Evolutionary conservation across 2,888 invertebrate genomes (phyloP), one percentile per base, ranked within the genome.

Genomic region (Agapetus fuscipes): DNA sequence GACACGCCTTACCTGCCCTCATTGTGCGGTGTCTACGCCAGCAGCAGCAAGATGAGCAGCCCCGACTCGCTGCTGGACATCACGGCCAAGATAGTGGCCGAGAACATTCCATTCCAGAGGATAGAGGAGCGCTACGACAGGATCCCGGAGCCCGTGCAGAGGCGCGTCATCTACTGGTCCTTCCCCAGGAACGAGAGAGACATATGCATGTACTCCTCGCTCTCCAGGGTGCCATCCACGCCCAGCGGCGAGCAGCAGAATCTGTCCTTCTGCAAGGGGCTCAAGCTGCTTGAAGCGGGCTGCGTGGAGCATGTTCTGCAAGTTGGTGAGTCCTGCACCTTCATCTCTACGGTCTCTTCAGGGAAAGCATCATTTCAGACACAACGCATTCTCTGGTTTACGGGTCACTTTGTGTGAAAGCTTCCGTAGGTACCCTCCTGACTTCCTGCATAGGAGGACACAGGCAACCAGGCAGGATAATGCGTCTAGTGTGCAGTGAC

Each of bases 131-230:
- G 83, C 50, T 86, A 85, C 63, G 83, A 84, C 60, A 78, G 87
- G 55, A 87, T 89, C 62, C 89, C 88, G 51, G 88, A 88, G 62
- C 87, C 87, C 50, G 87, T 88, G 60, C 88, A 88, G 64, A 75
- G 83, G 52, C 75, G 86, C 58, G 84, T 88, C 61, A 85, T 88
- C 57, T 88, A 78, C 71, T 88, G 87, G 85, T 86, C 87, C 50
- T 88, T 88, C 68, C 89, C 88, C 51, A 70, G 87, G 56, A 83
- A 87, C 60, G 88, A 88, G 64, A 73, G 82, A 57, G 87, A 87
- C 68, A 87, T 89, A 61, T 83, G 84, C 66, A 87, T 88, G 85
- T 89, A 89, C 69, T 86, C 85, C 53, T 85, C 85, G 52, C 73
- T 85, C 65, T 68, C 68, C 56, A 63, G 71, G 46, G 69, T 69